phyloP scores from a whole-genome alignment of 2,797 vertebrate genomes.

The Gorsachius magnificus region DNA sequence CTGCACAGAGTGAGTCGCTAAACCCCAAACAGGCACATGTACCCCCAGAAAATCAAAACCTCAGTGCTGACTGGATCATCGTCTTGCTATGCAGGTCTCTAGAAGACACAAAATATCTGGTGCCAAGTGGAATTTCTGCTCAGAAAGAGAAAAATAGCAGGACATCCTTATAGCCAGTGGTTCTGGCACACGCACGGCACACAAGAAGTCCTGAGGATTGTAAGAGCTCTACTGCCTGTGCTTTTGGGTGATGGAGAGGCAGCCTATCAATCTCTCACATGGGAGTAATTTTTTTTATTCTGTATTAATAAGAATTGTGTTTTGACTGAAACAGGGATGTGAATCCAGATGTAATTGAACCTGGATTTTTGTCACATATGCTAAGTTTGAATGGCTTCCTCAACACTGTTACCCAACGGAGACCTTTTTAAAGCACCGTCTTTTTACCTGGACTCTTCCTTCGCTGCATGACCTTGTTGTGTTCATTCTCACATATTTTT shows the following conservation, averaged over 20 bases:
- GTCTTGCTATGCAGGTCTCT: neutral
- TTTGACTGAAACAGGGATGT: neutral
- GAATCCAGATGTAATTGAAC: neutral
- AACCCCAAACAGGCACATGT: neutral
- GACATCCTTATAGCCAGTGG: neutral
- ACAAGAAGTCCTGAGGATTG: neutral
- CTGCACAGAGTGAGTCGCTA: neutral
- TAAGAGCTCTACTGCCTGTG: neutral
- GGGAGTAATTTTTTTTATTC: neutral
- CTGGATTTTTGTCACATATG: neutral
- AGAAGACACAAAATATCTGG: neutral
- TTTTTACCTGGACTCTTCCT: neutral
- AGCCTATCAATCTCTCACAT: neutral
- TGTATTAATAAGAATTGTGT: neutral
- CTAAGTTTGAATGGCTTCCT: neutral
- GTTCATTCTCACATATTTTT: conserved; percentile 20
- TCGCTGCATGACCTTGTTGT: neutral
- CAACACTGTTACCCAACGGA: neutral
- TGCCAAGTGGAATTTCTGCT: neutral
- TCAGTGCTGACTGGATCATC: neutral
- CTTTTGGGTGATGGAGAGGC: neutral
- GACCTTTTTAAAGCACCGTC: neutral
- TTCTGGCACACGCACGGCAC: neutral
- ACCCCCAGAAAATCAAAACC: neutral
- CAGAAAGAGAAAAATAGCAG: neutral